These are phyloP conservation scores for Heterochromis multidens DNA, from an alignment of 2,113 vertebrate species.

Conservation along the genomic window DNA sequence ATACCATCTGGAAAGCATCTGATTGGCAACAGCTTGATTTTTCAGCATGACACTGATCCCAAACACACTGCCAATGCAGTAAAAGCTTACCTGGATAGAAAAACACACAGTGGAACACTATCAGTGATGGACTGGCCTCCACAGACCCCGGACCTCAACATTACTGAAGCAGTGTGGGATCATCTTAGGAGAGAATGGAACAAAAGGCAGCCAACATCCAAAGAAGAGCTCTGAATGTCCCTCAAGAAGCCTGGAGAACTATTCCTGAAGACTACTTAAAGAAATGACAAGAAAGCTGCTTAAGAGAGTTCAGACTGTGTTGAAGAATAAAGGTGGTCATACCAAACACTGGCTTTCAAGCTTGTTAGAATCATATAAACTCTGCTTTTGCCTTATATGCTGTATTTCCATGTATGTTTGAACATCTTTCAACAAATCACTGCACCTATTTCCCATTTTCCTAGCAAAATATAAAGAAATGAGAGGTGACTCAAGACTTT, in stretches of 20 bases:
- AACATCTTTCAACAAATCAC: neutral
- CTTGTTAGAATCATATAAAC: neutral
- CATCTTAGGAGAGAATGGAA: neutral
- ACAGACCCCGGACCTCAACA: neutral
- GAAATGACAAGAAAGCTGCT: neutral
- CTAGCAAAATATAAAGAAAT: neutral
- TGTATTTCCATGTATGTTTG: neutral
- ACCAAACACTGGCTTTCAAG: neutral
- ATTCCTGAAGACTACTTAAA: neutral
- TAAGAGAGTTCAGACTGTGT: too few species aligned
- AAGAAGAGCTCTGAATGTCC: too few species aligned
- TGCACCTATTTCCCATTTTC: neutral
- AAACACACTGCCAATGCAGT: neutral
- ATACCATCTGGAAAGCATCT: neutral
- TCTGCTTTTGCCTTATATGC: neutral
- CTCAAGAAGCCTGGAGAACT: neutral
- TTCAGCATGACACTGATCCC: neutral
- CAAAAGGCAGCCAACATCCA: neutral
- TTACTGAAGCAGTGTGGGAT: neutral
- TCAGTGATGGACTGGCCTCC: neutral
- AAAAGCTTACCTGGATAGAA: neutral
- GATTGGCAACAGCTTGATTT: neutral
- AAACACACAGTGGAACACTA: neutral
- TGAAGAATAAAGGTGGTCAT: neutral
- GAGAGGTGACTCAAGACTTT: neutral